These are phyloP conservation scores for Equus quagga DNA, from an alignment of 2,113 vertebrate genomes.

Conservation along the genomic window DNA sequence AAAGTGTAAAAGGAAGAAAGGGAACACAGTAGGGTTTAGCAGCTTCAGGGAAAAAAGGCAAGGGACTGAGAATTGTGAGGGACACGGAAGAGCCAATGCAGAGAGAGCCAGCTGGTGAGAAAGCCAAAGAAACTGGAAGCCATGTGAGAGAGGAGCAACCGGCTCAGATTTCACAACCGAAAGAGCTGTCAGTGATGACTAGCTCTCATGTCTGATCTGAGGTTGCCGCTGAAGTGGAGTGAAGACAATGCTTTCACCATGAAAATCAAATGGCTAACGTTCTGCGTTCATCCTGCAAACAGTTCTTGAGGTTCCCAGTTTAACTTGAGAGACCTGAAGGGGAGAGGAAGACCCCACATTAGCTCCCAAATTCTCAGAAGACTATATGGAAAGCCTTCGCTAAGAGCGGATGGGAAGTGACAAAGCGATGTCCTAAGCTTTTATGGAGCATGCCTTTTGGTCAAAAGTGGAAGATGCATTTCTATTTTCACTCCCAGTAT, in stretches of 20 bases:
- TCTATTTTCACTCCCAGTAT: too few relatives aligned
- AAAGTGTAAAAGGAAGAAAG: neutral
- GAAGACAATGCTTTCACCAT: neutral
- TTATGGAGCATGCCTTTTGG: neutral
- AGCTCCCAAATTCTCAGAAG: neutral
- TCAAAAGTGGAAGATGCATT: neutral
- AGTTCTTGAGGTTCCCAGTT: neutral
- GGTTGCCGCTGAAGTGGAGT: neutral
- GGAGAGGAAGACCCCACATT: neutral
- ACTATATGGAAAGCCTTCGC: neutral
- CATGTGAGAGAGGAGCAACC: accelerated
- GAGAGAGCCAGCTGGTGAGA: neutral
- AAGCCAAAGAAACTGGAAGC: neutral
- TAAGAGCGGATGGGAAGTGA: too few relatives aligned
- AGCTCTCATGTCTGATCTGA: neutral
- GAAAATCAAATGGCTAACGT: neutral
- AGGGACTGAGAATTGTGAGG: neutral
- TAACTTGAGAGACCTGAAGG: neutral
- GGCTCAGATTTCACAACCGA: neutral
- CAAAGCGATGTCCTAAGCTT: neutral
- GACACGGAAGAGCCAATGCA: neutral
- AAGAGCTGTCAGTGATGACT: neutral
- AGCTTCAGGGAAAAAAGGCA: accelerated
- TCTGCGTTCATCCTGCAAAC: neutral
- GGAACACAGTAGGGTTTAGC: neutral